A percentile compares a stretch with the other conserved stretches of the same genome.
Evolutionary conservation across 1,140 invertebrate species (phyloP).

Genomic region (Venustaconcha ellipsiformis): DNA sequence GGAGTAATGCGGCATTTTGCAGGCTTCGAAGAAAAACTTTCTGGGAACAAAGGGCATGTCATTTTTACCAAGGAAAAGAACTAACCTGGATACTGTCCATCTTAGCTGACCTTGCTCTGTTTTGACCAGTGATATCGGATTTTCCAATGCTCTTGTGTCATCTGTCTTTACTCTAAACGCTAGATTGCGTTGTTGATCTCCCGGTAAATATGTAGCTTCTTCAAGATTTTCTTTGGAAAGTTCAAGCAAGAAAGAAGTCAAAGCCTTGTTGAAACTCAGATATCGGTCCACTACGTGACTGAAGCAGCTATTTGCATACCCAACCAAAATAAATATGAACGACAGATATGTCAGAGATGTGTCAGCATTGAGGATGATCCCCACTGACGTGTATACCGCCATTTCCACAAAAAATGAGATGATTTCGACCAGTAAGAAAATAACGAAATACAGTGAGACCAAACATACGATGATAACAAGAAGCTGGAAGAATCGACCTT

Average conservation of each 20-base stretch:
- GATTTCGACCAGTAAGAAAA: slow-evolving; percentile 36
- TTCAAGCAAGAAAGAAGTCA: slow-evolving; percentile 17
- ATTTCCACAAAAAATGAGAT: slow-evolving; percentile 39
- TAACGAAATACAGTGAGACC: slow-evolving; percentile 34
- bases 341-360: slow-evolving; percentile 31
- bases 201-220: slow-evolving; percentile 24
- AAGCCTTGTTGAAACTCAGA: slow-evolving; percentile 40
- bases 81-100: slow-evolving; percentile 5
- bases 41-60: slow-evolving; percentile 23
- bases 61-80: slow-evolving; percentile 23
- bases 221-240: slow-evolving; percentile 37
- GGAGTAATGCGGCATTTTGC: slow-evolving; percentile 13
- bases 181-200: slow-evolving; percentile 36
- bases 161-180: slow-evolving; percentile 32
- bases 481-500: slow-evolving; percentile 12
- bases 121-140: neutral
- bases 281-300: slow-evolving; percentile 37
- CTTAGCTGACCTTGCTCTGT: slow-evolving; percentile 8
- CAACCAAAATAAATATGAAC: slow-evolving; percentile 32
- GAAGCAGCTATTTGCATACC: slow-evolving; percentile 39
- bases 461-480: slow-evolving; percentile 31
- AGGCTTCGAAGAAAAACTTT: slow-evolving; percentile 22
- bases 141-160: neutral
- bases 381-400: slow-evolving; percentile 42
- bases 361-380: slow-evolving; percentile 39